Conservation (phyloP, 2,888 invertebrate genomes). For the Acleris cristana region DNA sequence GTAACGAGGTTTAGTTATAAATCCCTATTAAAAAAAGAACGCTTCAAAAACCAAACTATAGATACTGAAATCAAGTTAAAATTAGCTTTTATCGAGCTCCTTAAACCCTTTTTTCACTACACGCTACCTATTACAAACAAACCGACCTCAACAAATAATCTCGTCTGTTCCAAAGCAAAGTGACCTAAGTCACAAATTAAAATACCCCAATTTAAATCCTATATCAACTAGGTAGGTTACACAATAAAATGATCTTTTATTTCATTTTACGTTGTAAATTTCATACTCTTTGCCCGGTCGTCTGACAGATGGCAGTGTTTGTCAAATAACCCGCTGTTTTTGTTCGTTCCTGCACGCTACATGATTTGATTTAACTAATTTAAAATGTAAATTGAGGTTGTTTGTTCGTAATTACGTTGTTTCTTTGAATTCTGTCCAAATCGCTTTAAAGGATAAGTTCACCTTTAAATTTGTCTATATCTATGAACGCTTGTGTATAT, state of each 20-base stretch:
- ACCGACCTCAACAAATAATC: background rate
- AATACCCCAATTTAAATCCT: background rate
- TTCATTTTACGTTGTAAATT: background rate
- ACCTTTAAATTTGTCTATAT: too few relatives aligned
- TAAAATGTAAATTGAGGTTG: background rate
- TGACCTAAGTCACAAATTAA: background rate
- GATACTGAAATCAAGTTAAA: too few relatives aligned
- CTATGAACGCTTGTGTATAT: too few relatives aligned
- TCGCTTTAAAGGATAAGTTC: too few relatives aligned
- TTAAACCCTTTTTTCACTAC: too few relatives aligned
- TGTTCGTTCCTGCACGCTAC: constrained; percentile 11
- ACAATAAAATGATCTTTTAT: background rate
- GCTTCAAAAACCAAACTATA: too few relatives aligned
- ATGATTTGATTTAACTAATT: constrained; percentile 8
- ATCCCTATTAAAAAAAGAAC: too few relatives aligned
- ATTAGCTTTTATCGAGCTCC: too few relatives aligned
- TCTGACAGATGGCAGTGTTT: constrained; percentile 29
- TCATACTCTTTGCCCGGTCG: constrained; percentile 14
- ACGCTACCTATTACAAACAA: too few relatives aligned
- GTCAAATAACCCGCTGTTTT: constrained; percentile 25
- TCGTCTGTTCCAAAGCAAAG: background rate
- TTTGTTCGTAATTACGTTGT: background rate
- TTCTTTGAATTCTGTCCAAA: too few relatives aligned
- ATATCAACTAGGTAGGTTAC: background rate
- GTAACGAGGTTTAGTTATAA: too few relatives aligned